These are phyloP conservation scores for Todiramphus saurophagus DNA, from an alignment of 2,113 vertebrate species.

Conservation along the genomic window DNA sequence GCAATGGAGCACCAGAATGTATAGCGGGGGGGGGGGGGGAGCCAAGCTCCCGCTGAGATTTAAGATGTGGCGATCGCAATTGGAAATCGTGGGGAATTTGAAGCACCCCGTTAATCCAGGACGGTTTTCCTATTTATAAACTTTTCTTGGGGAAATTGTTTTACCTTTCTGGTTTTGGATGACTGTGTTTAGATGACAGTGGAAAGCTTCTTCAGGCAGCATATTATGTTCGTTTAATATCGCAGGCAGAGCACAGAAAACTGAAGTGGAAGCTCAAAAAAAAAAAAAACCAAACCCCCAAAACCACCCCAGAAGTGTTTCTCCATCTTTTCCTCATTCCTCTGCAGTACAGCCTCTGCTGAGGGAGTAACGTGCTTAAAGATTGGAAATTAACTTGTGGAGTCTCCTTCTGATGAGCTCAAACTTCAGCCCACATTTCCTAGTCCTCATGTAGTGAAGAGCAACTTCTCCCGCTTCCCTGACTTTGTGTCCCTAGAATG, in stretches of 20 bases:
- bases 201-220: not conserved
- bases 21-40: not conserved
- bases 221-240: not conserved
- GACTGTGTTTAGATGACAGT: not conserved
- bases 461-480: not conserved
- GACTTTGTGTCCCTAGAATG: not conserved
- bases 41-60: not conserved
- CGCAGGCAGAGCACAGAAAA: not conserved
- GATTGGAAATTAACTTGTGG: not conserved
- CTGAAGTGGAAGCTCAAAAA: not conserved
- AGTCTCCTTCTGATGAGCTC: not conserved
- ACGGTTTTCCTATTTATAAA: not conserved
- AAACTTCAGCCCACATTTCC: not conserved
- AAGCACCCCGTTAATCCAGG: not conserved
- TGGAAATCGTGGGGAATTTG: not conserved
- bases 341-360: not conserved
- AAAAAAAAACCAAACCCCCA: not conserved
- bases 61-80: not conserved
- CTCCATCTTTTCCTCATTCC: not conserved
- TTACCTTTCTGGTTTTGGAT: not conserved
- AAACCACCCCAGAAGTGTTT: not conserved
- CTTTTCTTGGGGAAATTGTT: not conserved
- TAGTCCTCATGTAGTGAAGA: not conserved
- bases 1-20: not conserved
- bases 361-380: not conserved